Evolutionary conservation across 2,888 invertebrate species (phyloP).

Genomic region (Palloptera scutellata): DNA sequence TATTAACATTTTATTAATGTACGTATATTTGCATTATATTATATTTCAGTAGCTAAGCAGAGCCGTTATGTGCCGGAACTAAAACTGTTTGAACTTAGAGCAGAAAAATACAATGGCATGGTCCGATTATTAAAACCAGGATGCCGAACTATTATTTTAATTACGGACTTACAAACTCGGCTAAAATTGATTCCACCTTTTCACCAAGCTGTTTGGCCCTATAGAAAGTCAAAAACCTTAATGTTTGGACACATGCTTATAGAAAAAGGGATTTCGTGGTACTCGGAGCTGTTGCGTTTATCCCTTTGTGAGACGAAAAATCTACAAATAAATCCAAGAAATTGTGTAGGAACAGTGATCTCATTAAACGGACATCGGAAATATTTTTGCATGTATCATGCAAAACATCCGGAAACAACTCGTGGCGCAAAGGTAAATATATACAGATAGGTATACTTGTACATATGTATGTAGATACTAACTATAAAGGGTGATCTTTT

Average conservation of each 20-base stretch:
- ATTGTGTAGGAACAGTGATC: constrained; percentile 96
- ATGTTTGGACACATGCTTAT: constrained; percentile 93
- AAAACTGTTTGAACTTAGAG: constrained; percentile 88
- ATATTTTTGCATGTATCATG: constrained; percentile 99
- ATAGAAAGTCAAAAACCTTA: constrained; percentile 94
- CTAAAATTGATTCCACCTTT: constrained; percentile 88
- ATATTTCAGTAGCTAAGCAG: constrained; percentile 39
- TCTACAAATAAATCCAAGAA: constrained; percentile 91
- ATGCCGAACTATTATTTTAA: constrained; percentile 88
- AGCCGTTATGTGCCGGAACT: constrained; percentile 69
- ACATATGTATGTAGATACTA: not conserved
- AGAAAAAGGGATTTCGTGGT: constrained; percentile 94
- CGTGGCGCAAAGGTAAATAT: constrained; percentile 72
- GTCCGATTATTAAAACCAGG: constrained; percentile 93
- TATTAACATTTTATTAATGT: too few species aligned
- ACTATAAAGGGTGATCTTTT: too few species aligned
- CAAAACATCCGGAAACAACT: constrained; percentile 86
- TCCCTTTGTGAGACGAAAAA: constrained; percentile 84
- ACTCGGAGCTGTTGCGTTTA: constrained; percentile 85
- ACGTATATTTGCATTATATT: not conserved
- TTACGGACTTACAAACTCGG: constrained; percentile 89
- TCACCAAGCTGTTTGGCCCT: constrained; percentile 94
- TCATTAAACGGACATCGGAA: constrained; percentile 95
- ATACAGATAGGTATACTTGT: too few species aligned
- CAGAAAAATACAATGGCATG: constrained; percentile 94